These are phyloP conservation scores for Pelecanus crispus DNA, from an alignment of 2,113 vertebrate genomes.

Conservation along the genomic window DNA sequence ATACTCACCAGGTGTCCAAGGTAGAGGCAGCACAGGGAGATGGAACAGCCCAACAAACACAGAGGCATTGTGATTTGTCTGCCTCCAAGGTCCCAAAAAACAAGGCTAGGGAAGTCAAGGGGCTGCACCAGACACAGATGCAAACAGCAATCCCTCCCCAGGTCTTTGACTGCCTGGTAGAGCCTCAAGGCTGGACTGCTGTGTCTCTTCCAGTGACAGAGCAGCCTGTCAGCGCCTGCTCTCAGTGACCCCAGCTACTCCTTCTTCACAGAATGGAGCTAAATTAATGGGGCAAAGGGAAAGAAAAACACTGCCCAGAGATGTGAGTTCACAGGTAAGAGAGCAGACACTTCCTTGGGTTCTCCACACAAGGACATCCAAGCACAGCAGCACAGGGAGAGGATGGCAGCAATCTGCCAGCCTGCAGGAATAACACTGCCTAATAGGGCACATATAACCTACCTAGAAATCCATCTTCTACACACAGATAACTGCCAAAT, in stretches of 20 bases:
- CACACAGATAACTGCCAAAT: background rate
- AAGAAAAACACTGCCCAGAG: background rate
- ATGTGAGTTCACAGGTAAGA: background rate
- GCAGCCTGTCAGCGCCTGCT: background rate
- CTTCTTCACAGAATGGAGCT: background rate
- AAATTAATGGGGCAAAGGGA: background rate
- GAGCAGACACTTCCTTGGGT: background rate
- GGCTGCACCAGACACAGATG: background rate
- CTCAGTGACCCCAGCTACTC: background rate
- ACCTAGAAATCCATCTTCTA: background rate
- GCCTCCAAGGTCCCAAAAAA: background rate
- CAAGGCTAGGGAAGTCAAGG: background rate
- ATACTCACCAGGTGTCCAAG: background rate
- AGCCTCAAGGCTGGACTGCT: background rate
- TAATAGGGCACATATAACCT: background rate
- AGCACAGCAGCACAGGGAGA: fast-evolving
- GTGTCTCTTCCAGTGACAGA: background rate
- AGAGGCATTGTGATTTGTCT: fast-evolving
- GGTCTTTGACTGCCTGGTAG: background rate
- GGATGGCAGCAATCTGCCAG: background rate
- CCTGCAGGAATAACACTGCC: background rate
- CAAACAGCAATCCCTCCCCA: background rate
- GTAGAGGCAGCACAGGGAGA: background rate
- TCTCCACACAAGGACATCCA: background rate
- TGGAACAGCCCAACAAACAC: background rate